Base-by-base conservation (phyloP, 2,888 invertebrate species). In the Seira musarum region DNA sequence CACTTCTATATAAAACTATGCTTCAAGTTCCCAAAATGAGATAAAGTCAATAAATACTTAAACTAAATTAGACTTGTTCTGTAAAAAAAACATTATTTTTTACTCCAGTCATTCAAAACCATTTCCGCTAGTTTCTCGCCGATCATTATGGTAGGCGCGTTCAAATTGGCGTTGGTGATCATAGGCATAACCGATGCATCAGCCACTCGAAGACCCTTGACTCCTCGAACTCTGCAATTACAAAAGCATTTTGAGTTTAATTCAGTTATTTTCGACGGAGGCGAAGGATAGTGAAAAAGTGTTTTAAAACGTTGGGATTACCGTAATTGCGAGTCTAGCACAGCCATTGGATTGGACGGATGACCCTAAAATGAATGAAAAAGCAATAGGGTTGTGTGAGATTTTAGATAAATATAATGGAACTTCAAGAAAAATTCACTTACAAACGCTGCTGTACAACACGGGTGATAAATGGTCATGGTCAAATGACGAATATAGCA, bases 121-220 rank as follows among this genome's bases (percentile, higher is more conserved):
- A 57, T 21, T 15, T 53, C 13, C 6, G 77, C 46, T 1, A 19
- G 69, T 63, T 70, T 77, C 46, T 77, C 76, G 5, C 53, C 76
- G 57, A 77, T 70, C 76, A 77, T 77, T 17, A 77, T 77, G 2
- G 76, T 70, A 0, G 76, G 76, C 22, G 76, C 69, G 57, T 77
- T 77, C 0, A 77, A 57, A 22, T 77, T 77, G 10, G 63, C 76
- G 19, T 77, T 77, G 2, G 76, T 46, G 3, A 77, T 77, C 15
- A 53, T 19, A 49, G 76, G 76, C 76, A 77, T 77, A 1, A 70
- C 76, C 17, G 70, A 70, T n/a, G 76, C 69, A 57, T 77, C 76
- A 8, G 70, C 76, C 8, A 77, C 76, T 1, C 76, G 64, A 8
- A 77, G 65, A 17, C 76, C 76, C 3, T 46, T 61, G 17, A 77